Base-by-base conservation (phyloP, 2,797 vertebrate genomes). In the Poeciliopsis infans region DNA sequence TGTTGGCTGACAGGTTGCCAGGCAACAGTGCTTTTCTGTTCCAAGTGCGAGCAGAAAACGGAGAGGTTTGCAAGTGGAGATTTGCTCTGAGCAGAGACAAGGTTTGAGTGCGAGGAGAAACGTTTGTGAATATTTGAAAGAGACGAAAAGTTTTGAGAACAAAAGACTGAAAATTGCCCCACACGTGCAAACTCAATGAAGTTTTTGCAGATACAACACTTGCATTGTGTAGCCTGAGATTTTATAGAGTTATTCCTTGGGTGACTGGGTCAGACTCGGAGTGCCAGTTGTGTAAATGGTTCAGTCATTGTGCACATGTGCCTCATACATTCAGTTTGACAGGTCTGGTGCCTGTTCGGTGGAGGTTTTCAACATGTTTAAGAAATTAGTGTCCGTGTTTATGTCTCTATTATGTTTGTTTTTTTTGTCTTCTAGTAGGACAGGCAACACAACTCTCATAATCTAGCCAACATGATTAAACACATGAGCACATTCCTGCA, bases 401-500 rank as follows among this genome's bases (percentile, higher is more conserved):
- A 36, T 36, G 36, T 66, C 61, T 66, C 33, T 66, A 41, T 68
- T 68, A 4, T 68, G 64, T 68, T 69, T 85, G 71, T 86, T 46
- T 31, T 59, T 53, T 72, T 74, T 75, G 61, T 76, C 16, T 59
- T 57, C 31, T 28, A 45, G 28, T 59, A 49, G 78, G 46, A 72
- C 86, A 46, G 25, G 5, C 53, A 73, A 69, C 20, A 41, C 15
- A 81, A 84, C 78, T 84, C 79, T 80, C 15, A 4, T 36, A 41
- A 78, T 79, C 66, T 46, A 25, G 70, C 41, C 36, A 74, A 88
- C 92, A 28, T 83, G 93, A 46, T 81, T 49, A 2, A 82, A 93
- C 93, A 90, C 75, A 89, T 77, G 45, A 76, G n/a, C 70, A 55
- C 91, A 93, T 94, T 92, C 93, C 90, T n/a, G 82, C 78, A 73